Evolutionary conservation across 2,888 invertebrate genomes (phyloP).

Genomic region (Philereme transversata): DNA sequence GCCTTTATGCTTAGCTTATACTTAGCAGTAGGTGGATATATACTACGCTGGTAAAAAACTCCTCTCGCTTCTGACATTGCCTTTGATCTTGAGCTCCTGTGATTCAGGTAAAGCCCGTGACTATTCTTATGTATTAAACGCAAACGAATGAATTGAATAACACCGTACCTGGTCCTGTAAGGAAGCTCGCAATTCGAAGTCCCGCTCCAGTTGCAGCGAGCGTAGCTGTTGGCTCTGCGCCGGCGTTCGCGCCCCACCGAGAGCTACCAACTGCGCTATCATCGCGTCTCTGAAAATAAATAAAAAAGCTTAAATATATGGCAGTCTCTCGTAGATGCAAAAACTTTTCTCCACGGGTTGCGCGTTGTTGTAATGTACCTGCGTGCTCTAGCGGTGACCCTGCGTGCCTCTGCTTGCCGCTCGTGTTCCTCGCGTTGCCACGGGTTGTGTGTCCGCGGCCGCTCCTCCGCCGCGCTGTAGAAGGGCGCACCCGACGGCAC

Average conservation of each 20-base stretch:
- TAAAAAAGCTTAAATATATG: not conserved
- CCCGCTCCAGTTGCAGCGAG: constrained; percentile 95
- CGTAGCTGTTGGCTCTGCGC: constrained; percentile 95
- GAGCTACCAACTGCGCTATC: constrained; percentile 89
- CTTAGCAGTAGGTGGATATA: too few species aligned
- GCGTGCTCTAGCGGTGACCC: constrained; percentile 55
- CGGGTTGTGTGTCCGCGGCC: constrained; percentile 86
- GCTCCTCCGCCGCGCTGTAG: constrained; percentile 47
- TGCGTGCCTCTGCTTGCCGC: constrained; percentile 80
- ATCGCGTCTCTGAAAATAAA: constrained; percentile 90
- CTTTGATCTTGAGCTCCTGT: too few species aligned
- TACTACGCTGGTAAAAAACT: too few species aligned
- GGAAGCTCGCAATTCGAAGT: constrained; percentile 96
- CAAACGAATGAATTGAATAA: too few species aligned
- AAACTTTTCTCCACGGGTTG: too few species aligned
- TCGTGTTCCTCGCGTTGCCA: constrained; percentile 98
- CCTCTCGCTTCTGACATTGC: too few species aligned
- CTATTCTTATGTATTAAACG: too few species aligned
- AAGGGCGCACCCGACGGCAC: constrained; percentile 42
- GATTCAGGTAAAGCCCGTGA: too few species aligned
- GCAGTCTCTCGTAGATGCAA: not conserved
- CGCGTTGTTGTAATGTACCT: constrained; percentile 44
- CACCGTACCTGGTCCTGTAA: constrained; percentile 82
- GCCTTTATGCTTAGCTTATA: too few species aligned
- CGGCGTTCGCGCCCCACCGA: constrained; percentile 85